phyloP scores from a whole-genome alignment of 2,888 invertebrate genomes.

The Nephrotoma appendiculata region DNA sequence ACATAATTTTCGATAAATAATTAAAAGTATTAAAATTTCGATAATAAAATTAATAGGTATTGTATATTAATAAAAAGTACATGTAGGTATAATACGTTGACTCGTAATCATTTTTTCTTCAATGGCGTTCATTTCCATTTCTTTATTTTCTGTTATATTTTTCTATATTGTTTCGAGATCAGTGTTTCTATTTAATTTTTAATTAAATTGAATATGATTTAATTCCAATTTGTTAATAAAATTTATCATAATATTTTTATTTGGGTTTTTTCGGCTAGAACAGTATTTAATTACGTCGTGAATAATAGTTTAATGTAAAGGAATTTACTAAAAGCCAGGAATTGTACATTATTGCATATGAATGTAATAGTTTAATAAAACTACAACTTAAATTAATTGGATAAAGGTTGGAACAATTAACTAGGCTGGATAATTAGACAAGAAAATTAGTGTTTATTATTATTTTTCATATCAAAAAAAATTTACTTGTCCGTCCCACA shows the following conservation, averaged over 20 bases:
- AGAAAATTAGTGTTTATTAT: background rate
- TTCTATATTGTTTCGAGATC: background rate
- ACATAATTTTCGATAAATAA: background rate
- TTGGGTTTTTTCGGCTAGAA: background rate
- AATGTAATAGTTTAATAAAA: background rate
- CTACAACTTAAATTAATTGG: background rate
- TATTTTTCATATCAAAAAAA: background rate
- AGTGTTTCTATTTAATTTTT: background rate
- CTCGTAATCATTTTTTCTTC: slow-evolving; percentile 1
- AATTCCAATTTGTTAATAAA: background rate
- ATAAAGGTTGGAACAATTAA: background rate
- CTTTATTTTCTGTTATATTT: background rate
- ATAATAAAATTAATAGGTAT: background rate
- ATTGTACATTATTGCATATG: background rate
- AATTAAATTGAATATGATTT: background rate
- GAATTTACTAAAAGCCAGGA: background rate
- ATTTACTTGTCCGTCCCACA: background rate
- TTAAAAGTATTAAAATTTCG: background rate
- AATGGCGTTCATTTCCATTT: slow-evolving; percentile 1
- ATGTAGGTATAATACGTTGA: background rate
- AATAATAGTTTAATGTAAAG: background rate
- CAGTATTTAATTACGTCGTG: background rate
- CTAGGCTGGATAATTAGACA: background rate
- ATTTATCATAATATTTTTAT: background rate
- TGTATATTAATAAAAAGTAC: background rate